These are phyloP conservation scores for Pseudonaja textilis DNA, from an alignment of 2,113 vertebrate genomes.

Conservation along the genomic window DNA sequence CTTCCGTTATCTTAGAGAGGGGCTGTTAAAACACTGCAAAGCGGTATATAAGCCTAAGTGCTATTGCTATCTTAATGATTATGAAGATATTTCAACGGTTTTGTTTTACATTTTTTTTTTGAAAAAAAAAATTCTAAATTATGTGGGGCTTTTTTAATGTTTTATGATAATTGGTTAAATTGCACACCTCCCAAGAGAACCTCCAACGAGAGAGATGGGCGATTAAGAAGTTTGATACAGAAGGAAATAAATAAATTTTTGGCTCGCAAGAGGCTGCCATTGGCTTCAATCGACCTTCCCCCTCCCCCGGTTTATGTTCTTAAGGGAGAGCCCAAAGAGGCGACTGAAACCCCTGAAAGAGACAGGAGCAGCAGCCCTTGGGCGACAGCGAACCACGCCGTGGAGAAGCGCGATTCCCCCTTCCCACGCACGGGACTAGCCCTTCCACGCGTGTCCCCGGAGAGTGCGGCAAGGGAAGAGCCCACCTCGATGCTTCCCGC, in stretches of 20 bases:
- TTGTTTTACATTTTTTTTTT: background rate
- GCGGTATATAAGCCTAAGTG: too few species aligned
- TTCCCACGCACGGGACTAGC: background rate
- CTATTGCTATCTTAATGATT: too few species aligned
- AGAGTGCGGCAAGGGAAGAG: background rate
- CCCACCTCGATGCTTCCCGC: background rate
- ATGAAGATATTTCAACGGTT: background rate
- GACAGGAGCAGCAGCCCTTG: background rate
- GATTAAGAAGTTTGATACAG: background rate
- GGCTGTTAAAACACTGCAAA: too few species aligned
- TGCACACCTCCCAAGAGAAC: background rate
- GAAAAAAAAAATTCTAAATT: too few species aligned
- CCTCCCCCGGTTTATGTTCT: background rate
- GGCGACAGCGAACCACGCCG: background rate
- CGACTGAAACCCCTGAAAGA: background rate
- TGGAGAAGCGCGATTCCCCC: too few species aligned
- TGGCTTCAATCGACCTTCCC: background rate
- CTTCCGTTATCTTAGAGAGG: background rate
- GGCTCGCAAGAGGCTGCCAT: background rate
- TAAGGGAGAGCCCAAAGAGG: too few species aligned
- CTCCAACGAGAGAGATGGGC: too few species aligned
- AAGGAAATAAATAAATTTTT: background rate
- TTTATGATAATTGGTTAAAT: background rate
- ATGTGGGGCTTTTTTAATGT: background rate
- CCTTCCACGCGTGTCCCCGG: background rate